These are phyloP conservation scores for Meandrina meandrites DNA, from an alignment of 92 coral and sea anemone genomes.

Conservation along the genomic window DNA sequence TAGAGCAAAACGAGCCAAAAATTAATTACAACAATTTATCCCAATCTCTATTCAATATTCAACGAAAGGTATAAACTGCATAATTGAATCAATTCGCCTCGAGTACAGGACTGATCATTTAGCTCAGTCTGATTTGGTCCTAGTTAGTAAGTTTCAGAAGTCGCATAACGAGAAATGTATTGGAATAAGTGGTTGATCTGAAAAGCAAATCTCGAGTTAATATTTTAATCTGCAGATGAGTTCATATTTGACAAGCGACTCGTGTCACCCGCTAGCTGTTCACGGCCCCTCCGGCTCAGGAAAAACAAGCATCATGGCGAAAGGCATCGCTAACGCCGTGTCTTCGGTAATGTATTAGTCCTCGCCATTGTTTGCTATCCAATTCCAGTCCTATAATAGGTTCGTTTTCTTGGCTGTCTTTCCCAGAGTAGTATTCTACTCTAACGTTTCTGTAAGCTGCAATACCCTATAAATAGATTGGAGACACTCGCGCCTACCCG, in stretches of 20 bases:
- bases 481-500: too few species aligned
- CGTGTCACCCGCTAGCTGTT: conserved; percentile 46
- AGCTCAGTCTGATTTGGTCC: too few species aligned
- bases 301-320: conserved; percentile 66
- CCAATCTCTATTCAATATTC: not conserved
- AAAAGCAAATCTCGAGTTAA: not conserved
- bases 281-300: conserved; percentile 65
- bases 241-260: conserved; percentile 23
- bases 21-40: not conserved
- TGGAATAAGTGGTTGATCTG: not conserved
- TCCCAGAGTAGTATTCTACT: too few species aligned
- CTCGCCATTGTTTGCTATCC: not conserved
- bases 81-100: too few species aligned
- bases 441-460: too few species aligned
- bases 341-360: conserved; percentile 7
- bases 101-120: too few species aligned
- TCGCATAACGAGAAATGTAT: too few species aligned
- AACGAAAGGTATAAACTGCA: not conserved
- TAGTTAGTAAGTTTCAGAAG: too few species aligned
- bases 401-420: too few species aligned
- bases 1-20: not conserved
- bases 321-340: conserved; percentile 25
- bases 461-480: too few species aligned
- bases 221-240: not conserved
- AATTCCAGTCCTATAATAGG: too few species aligned